Conservation (phyloP, 2,888 invertebrate genomes). For the Hymenopus coronatus region DNA sequence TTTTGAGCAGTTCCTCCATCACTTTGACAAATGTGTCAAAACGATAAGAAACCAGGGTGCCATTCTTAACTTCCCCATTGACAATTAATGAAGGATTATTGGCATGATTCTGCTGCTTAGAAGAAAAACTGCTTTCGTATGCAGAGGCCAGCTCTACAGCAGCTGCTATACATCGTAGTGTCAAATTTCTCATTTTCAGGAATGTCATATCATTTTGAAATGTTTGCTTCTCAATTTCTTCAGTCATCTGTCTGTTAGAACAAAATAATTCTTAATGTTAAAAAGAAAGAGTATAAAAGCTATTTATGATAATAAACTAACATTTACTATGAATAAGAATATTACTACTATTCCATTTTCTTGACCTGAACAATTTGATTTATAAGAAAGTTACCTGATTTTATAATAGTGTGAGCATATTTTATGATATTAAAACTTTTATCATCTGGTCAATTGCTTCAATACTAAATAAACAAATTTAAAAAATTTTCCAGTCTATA, state of each 20-base stretch:
- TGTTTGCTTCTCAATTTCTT: constrained; percentile 21
- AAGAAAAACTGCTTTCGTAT: background rate
- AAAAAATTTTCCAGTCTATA: too few species aligned
- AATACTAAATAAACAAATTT: too few species aligned
- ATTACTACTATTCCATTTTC: too few species aligned
- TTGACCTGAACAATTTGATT: too few species aligned
- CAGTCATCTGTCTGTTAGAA: constrained; percentile 21
- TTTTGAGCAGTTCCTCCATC: constrained; percentile 8
- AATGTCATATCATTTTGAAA: constrained; percentile 42
- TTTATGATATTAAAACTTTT: too few species aligned
- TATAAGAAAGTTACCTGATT: too few species aligned
- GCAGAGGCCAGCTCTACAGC: constrained; percentile 19
- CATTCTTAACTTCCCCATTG: constrained; percentile 22
- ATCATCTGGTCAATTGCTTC: too few species aligned
- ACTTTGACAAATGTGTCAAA: background rate
- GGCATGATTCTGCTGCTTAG: background rate
- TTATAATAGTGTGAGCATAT: too few species aligned
- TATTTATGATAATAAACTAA: too few species aligned
- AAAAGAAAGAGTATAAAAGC: too few species aligned
- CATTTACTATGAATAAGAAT: too few species aligned
- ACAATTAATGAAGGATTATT: background rate
- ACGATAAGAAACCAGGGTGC: background rate
- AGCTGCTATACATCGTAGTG: constrained; percentile 38
- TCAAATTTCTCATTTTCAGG: constrained; percentile 45
- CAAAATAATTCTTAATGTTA: background rate